Percentiles rank a stretch among this genome's conserved stretches.
Conservation (phyloP, 2,888 invertebrate species). For the Antheraea assamensis region DNA sequence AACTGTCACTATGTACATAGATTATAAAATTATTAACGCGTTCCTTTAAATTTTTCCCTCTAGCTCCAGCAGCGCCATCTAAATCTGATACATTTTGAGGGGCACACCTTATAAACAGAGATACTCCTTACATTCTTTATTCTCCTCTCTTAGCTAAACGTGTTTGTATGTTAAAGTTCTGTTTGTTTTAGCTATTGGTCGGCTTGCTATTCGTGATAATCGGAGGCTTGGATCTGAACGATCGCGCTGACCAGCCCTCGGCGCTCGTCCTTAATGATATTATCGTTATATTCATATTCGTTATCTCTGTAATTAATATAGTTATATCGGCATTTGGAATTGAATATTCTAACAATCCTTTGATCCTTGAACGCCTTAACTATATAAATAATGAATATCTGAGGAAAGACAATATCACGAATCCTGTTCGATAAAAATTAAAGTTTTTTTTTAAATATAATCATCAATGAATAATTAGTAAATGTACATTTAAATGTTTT, state of each 20-base stretch:
- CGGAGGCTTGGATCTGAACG: constrained; percentile 92
- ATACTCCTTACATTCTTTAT: too few species aligned
- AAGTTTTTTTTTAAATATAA: background rate
- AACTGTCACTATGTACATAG: too few species aligned
- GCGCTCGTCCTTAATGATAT: constrained; percentile 91
- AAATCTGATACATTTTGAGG: too few species aligned
- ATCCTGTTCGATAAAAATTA: background rate
- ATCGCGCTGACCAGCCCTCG: constrained; percentile 86
- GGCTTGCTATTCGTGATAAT: constrained; percentile 91
- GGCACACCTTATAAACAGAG: too few species aligned
- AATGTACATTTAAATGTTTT: background rate
- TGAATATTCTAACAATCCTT: constrained; percentile 87
- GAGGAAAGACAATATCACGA: constrained; percentile 54
- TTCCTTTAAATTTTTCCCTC: too few species aligned
- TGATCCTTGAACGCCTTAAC: constrained; percentile 75
- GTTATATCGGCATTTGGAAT: constrained; percentile 93
- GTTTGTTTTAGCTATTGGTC: constrained; percentile 88
- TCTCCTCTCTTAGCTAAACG: background rate
- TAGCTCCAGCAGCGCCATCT: too few species aligned
- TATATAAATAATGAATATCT: constrained; percentile 69
- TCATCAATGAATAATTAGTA: background rate
- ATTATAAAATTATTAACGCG: too few species aligned
- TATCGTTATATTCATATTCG: constrained; percentile 90
- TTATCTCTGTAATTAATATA: constrained; percentile 91
- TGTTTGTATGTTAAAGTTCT: background rate